Evolutionary conservation across 53 echinoderm and acorn worm species (phyloP).

Genomic region (Glandiceps talaboti): DNA sequence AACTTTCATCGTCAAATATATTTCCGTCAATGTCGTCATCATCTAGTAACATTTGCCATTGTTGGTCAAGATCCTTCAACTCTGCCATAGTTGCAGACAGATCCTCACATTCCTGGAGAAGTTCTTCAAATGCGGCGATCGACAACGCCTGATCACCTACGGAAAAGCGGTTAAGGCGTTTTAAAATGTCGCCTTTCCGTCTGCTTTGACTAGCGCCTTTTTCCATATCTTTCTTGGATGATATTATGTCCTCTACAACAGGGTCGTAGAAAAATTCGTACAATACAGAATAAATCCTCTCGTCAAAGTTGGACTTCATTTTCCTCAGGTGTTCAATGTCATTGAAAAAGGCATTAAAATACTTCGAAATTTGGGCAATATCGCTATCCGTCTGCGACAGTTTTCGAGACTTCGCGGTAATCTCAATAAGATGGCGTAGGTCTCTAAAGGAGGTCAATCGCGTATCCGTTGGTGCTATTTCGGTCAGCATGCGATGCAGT

Average conservation of each 20-base stretch:
- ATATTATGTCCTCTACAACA: constrained; percentile 41
- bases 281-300: constrained; percentile 61
- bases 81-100: constrained; percentile 42
- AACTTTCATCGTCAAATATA: constrained; percentile 46
- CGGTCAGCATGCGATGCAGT: constrained; percentile 36
- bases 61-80: constrained; percentile 36
- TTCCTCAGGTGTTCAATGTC: constrained; percentile 36
- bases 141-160: constrained; percentile 10
- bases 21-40: constrained; percentile 43
- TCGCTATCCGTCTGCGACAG: background rate
- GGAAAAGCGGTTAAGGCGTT: constrained; percentile 20
- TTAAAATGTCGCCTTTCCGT: constrained; percentile 6
- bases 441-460: constrained; percentile 32
- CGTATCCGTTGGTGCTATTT: constrained; percentile 22
- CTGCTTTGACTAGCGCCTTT: constrained; percentile 7
- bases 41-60: constrained; percentile 52
- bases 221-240: constrained; percentile 1
- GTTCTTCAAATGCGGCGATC: background rate
- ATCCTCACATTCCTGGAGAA: constrained; percentile 43
- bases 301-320: constrained; percentile 43
- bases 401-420: background rate
- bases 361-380: constrained; percentile 1
- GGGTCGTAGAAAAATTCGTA: constrained; percentile 73
- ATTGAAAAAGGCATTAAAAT: constrained; percentile 44
- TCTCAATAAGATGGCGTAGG: constrained; percentile 36